Evolutionary conservation across 53 echinoderm and acorn worm species (phyloP), one percentile per base, ranked within the genome.

Genomic region (Echinarachnius parma): DNA sequence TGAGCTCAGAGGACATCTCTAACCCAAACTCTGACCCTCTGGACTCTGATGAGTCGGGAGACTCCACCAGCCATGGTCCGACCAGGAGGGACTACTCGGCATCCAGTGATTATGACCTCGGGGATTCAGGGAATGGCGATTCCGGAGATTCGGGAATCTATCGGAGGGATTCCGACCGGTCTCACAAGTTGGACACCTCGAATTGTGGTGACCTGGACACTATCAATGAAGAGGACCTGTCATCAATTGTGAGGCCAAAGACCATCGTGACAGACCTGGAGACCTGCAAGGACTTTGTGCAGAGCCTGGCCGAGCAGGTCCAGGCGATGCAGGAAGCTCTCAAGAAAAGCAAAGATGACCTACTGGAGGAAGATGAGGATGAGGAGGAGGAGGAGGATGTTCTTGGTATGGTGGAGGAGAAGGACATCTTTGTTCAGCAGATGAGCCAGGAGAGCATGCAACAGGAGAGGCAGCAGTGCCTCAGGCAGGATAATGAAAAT

Each of bases 261-360:
- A 74, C 69, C 56, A 75, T 82, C 3, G 90, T 84, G 3, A 83
- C 91, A 0, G 90, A 90, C 59, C 65, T 94, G 8, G 76, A 84
- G 32, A 78, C 90, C 18, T 94, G 94, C 62, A 75, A 87, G 49
- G 90, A 94, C 75, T 94, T 94, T 82, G 94, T 94, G 59, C 86
- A 90, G 75, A 90, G 84, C 53, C 52, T 94, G 69, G 94, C 90
- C 11, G 84, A 84, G 27, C 90, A 94, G 62, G 94, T 94, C 32
- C 81, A 90, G 49, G 90, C 94, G 21, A 94, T 94, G 94, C 94
- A 94, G 66, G 90, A 84, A 66, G 87, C 86, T 24, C 62, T 94
- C 46, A 78, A 80, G 53, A 94, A 94, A 53, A 94, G 90, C 68
- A 90, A 94, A 59, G 90, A 94, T 53, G 76, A 84, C 59, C 50